A percentile compares a stretch with the other conserved stretches of the same genome.
These are phyloP conservation scores for Antedon mediterranea DNA, from an alignment of 53 echinoderm and acorn worm species.

Conservation along the genomic window DNA sequence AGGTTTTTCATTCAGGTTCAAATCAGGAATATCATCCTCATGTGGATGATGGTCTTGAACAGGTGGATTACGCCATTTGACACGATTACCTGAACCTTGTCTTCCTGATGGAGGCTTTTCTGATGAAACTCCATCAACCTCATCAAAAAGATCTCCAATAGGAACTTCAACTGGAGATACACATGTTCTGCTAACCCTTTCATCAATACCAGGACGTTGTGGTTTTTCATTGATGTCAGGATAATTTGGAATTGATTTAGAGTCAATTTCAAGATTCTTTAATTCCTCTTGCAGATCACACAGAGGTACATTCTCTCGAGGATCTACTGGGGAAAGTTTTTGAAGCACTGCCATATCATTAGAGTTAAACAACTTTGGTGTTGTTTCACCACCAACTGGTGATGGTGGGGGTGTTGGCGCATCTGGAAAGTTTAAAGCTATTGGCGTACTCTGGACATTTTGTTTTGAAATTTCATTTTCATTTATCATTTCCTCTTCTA, in stretches of 20 bases:
- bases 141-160: neutral
- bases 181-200: neutral
- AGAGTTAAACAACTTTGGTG: neutral
- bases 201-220: neutral
- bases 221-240: neutral
- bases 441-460: neutral
- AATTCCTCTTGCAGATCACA: constrained; percentile 3
- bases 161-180: neutral
- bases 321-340: neutral
- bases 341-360: neutral
- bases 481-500: neutral
- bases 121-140: neutral
- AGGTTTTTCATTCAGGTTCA: neutral
- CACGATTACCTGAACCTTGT: neutral
- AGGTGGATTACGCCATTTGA: neutral
- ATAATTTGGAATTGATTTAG: neutral
- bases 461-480: neutral
- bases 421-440: neutral
- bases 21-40: neutral
- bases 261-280: constrained; percentile 14
- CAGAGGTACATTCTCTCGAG: neutral
- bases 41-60: neutral
- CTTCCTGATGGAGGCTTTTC: neutral
- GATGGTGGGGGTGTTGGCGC: neutral
- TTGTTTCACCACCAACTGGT: neutral